phyloP scores from a whole-genome alignment of 2,797 vertebrate species.

The Tapera naevia region DNA sequence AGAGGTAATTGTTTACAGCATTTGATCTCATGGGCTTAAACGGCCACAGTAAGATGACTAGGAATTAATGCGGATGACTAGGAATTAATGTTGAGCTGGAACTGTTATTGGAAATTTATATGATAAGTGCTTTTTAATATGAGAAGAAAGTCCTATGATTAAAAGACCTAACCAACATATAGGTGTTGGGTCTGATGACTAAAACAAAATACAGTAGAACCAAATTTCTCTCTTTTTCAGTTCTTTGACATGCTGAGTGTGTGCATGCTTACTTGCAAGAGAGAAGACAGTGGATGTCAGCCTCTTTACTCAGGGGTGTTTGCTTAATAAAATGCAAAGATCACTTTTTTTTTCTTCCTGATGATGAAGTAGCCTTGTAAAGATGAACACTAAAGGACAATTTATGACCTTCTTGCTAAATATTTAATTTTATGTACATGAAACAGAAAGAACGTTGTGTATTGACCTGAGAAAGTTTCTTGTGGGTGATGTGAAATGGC shows the following conservation, averaged over 20 bases:
- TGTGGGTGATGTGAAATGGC: neutral
- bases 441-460: neutral
- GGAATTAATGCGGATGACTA: neutral
- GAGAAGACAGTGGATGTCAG: conserved; percentile 75
- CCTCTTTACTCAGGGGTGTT: conserved; percentile 70
- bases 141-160: neutral
- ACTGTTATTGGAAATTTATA: neutral
- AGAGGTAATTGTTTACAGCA: too few species aligned
- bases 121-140: neutral
- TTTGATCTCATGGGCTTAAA: too few species aligned
- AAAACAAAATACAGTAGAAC: neutral
- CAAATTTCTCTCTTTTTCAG: conserved; percentile 70
- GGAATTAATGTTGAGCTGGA: neutral
- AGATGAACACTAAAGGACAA: neutral
- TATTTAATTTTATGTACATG: neutral
- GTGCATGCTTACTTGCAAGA: conserved; percentile 81
- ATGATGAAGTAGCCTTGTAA: neutral
- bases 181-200: neutral
- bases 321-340: conserved; percentile 57
- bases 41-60: neutral
- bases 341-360: neutral
- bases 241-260: conserved; percentile 84
- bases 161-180: neutral
- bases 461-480: neutral
- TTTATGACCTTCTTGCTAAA: neutral